Percentiles rank a stretch among this genome's conserved stretches.
phyloP scores from a whole-genome alignment of 2,888 invertebrate species.

The Rhingia rostrata region DNA sequence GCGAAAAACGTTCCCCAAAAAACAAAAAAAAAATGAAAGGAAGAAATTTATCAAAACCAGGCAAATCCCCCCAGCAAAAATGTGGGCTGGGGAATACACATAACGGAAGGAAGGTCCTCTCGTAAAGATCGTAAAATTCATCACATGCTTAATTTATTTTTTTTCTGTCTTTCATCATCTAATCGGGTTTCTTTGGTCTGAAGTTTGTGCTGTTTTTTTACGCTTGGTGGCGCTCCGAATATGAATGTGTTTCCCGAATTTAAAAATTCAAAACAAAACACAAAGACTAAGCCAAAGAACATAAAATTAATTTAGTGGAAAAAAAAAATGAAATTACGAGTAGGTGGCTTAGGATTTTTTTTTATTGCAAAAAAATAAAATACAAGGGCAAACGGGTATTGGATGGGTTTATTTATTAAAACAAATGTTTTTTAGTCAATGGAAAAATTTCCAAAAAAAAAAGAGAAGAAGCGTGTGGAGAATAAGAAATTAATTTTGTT shows the following conservation, averaged over 20 bases:
- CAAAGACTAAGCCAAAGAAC: not conserved
- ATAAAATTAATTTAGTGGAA: slow-evolving; percentile 9
- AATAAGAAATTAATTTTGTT: not conserved
- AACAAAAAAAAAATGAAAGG: slow-evolving; percentile 2
- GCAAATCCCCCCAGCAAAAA: slow-evolving; percentile 6
- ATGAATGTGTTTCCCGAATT: not conserved
- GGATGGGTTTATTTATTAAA: not conserved
- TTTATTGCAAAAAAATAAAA: not conserved
- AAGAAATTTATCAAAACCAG: not conserved
- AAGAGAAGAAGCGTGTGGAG: not conserved
- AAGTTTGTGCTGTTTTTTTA: slow-evolving; percentile 8
- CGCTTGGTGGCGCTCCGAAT: not conserved
- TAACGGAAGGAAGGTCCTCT: slow-evolving; percentile 60
- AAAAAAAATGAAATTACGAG: slow-evolving; percentile 5
- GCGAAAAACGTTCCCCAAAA: slow-evolving; percentile 20
- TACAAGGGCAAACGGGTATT: not conserved
- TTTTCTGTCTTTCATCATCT: slow-evolving; percentile 29
- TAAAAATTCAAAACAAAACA: not conserved
- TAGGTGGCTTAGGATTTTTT: not conserved
- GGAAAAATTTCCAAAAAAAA: not conserved
- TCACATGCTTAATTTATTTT: slow-evolving; percentile 52
- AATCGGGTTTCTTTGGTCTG: slow-evolving; percentile 30
- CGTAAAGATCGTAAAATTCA: slow-evolving; percentile 65
- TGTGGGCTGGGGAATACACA: not conserved
- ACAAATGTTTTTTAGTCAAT: not conserved